A percentile compares a stretch with the other conserved stretches of the same genome.
Conservation (phyloP, 2,888 invertebrate genomes). For the Zaprionus bogoriensis region DNA sequence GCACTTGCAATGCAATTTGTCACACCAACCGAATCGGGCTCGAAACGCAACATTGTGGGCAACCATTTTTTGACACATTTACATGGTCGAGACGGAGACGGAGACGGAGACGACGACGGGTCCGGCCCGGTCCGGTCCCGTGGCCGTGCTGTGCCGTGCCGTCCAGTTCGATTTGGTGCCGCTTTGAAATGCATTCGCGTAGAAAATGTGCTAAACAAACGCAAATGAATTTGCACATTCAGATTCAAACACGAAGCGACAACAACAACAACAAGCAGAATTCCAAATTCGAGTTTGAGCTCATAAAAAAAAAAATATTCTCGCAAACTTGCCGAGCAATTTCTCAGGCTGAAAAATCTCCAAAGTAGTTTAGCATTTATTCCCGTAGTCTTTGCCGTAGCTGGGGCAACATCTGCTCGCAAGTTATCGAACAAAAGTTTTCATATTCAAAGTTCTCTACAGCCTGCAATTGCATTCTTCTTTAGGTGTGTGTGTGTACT, state of each 20-base stretch:
- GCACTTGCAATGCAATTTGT: conserved; percentile 57
- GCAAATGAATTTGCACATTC: conserved; percentile 73
- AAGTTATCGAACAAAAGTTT: conserved; percentile 30
- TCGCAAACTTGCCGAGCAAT: neutral
- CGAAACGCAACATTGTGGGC: neutral
- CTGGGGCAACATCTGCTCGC: neutral
- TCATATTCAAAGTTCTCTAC: conserved; percentile 22
- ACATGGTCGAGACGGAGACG: conserved; percentile 19
- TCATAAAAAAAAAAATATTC: neutral
- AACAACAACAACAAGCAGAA: conserved; percentile 34
- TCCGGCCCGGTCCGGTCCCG: conserved; percentile 22
- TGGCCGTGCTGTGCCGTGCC: no score
- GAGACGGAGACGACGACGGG: conserved; percentile 2
- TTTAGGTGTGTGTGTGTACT: neutral
- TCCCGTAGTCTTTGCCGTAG: no score
- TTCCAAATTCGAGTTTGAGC: neutral
- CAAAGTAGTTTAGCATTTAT: neutral
- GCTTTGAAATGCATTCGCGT: conserved; percentile 50
- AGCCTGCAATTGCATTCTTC: conserved; percentile 23
- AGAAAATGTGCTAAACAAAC: conserved; percentile 72
- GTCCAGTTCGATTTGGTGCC: conserved; percentile 1
- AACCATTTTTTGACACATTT: conserved; percentile 58
- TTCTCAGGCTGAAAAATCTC: neutral
- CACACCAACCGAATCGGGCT: conserved; percentile 16
- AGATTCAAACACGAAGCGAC: conserved; percentile 63